Conservation (phyloP, 2,797 vertebrate species). For the Danio kyathit region DNA sequence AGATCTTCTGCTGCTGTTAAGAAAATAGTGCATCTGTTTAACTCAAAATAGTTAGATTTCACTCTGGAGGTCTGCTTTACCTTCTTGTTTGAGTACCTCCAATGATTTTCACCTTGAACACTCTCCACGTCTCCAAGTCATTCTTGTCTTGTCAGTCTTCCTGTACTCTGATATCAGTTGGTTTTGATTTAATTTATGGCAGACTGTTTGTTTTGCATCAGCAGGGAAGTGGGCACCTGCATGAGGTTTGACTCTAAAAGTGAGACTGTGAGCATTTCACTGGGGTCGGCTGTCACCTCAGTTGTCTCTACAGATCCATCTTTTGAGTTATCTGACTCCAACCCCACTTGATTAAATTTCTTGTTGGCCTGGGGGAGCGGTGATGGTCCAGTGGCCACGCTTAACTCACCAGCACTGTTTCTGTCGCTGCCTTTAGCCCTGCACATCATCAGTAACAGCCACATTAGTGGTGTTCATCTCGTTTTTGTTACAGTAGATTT, state of each 20-base stretch:
- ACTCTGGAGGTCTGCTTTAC: neutral
- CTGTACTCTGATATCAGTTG: constrained; percentile 17
- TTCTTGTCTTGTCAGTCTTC: no score
- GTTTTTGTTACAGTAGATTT: constrained; percentile 14
- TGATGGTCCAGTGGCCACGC: constrained; percentile 44
- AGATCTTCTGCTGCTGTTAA: neutral
- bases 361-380: constrained; percentile 3
- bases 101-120: neutral
- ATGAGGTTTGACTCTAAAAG: neutral
- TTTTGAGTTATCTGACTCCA: constrained; percentile 39
- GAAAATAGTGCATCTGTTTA: neutral
- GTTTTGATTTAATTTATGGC: constrained; percentile 28
- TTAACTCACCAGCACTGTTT: constrained; percentile 14
- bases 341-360: constrained; percentile 32
- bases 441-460: constrained; percentile 32
- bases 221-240: constrained; percentile 19
- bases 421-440: constrained; percentile 20
- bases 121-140: neutral
- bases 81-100: neutral
- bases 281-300: constrained; percentile 23
- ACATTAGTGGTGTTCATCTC: constrained; percentile 15
- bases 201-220: constrained; percentile 21
- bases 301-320: constrained; percentile 35
- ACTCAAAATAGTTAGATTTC: neutral
- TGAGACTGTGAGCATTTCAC: constrained; percentile 17